Conservation (phyloP, 2,797 vertebrate species). For the Sebastes melanostomus region DNA sequence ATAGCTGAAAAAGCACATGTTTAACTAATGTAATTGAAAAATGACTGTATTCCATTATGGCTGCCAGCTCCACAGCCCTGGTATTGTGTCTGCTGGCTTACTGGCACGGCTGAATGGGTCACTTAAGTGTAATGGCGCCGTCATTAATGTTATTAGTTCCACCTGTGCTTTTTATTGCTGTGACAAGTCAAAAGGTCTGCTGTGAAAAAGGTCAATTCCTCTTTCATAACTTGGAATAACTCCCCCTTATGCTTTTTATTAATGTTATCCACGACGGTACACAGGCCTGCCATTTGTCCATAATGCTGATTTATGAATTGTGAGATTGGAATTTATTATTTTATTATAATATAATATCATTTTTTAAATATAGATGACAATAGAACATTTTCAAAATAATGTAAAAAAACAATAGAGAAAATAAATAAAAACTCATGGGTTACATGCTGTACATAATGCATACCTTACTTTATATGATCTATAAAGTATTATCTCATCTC, state of each 20-base stretch:
- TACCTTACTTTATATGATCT: background rate
- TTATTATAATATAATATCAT: too few species aligned
- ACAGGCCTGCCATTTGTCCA: background rate
- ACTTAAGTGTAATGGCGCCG: background rate
- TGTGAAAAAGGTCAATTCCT: constrained; percentile 22
- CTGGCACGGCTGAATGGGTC: background rate
- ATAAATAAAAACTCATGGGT: background rate
- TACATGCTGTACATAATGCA: background rate
- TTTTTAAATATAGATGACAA: background rate
- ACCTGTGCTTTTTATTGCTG: constrained; percentile 4
- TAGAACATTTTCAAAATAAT: too few species aligned
- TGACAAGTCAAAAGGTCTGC: background rate
- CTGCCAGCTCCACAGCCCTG: too few species aligned
- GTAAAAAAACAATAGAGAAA: background rate
- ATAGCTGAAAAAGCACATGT: background rate
- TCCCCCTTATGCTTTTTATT: background rate
- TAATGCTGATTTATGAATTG: background rate
- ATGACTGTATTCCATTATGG: background rate
- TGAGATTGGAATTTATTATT: background rate
- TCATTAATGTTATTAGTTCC: constrained; percentile 23
- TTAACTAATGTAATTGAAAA: background rate
- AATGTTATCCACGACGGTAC: background rate
- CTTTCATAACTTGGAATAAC: constrained; percentile 15
- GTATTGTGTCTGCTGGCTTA: background rate
- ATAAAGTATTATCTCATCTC: background rate